A percentile compares a stretch with the other conserved stretches of the same genome.
phyloP scores from a whole-genome alignment of 2,797 vertebrate species.

The Australoheros facetus region DNA sequence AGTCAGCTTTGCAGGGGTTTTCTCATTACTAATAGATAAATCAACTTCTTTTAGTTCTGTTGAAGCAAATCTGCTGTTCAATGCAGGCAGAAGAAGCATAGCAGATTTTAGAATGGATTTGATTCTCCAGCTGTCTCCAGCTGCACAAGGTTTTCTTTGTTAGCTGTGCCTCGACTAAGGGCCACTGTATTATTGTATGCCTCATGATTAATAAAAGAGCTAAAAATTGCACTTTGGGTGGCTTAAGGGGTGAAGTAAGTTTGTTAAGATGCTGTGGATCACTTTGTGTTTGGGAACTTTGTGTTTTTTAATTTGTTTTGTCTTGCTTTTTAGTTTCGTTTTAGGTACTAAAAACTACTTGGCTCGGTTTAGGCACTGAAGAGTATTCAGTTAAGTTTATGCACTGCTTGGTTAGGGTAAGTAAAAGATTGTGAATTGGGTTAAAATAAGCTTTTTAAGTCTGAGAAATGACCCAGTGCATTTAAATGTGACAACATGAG shows the following conservation, averaged over 20 bases:
- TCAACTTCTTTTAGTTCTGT: conserved; percentile 45
- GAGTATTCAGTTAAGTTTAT: neutral
- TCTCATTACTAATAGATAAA: conserved; percentile 66
- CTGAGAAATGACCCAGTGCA: neutral
- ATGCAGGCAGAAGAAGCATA: conserved; percentile 14
- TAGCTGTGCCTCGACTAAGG: neutral
- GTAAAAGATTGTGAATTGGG: neutral
- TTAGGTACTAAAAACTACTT: accelerated
- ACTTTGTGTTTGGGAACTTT: too few relatives aligned
- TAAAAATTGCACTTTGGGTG: neutral
- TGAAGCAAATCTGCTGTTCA: conserved; percentile 50
- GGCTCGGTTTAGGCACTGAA: too few relatives aligned
- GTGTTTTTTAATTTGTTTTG: accelerated
- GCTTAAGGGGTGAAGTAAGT: neutral
- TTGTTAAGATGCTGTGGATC: neutral
- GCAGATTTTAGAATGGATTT: conserved; percentile 23
- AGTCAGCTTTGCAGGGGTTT: conserved; percentile 38
- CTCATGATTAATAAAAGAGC: neutral
- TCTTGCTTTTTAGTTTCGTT: neutral
- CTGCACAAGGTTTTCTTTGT: neutral
- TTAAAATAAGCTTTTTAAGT: neutral
- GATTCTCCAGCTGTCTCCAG: conserved; percentile 2
- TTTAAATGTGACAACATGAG: neutral
- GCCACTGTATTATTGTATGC: too few relatives aligned
- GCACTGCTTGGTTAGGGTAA: neutral